Base-by-base conservation (phyloP, 1,140 invertebrate species). In the Latrodectus geometricus region DNA sequence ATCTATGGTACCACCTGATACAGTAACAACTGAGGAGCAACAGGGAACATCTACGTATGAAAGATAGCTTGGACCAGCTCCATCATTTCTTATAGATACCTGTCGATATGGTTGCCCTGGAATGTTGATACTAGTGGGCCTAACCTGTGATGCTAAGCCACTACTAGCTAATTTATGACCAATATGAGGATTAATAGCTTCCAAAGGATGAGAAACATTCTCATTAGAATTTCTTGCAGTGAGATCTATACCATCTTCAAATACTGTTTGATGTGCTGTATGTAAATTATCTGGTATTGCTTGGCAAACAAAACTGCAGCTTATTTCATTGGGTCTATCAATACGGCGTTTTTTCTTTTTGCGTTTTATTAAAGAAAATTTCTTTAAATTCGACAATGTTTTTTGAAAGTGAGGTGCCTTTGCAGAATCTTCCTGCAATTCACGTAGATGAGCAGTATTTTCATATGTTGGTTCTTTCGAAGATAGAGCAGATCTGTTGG, bases 181-280 rank as follows among this genome's bases (percentile, higher is more conserved):
- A 73, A 87, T 87, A 35, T 87, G 85, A 65, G 85, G 85, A 56
- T 87, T 87, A 23, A 87, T 87, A 23, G 85, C 85, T 56, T 87
- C 85, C 15, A 87, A 15, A n/a, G 85, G 85, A 35, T 75, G 52
- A 74, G 76, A 66, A 65, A 86, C 52, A 72, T 86, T 86, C 21
- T 86, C 83, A 17, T 65, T 23, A n/a, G 83, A 86, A 78, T 86
- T 86, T 50, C 83, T 77, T 35, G 73, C 21, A 20, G 83, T 78
- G 15, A 86, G 66, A 72, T 86, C 83, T 5, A 86, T 78, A 9
- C 83, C 75, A 49, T 86, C 83, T 12, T 86, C 83, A 86, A 86
- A 86, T 48, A 75, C 69, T 21, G 70, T 7, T 15, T 78, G 75
- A 35, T 77, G 74, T n/a, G 66, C 20, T 49, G 76, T 54, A 65